phyloP scores from a whole-genome alignment of 2,888 invertebrate species.

The Phortica magna region DNA sequence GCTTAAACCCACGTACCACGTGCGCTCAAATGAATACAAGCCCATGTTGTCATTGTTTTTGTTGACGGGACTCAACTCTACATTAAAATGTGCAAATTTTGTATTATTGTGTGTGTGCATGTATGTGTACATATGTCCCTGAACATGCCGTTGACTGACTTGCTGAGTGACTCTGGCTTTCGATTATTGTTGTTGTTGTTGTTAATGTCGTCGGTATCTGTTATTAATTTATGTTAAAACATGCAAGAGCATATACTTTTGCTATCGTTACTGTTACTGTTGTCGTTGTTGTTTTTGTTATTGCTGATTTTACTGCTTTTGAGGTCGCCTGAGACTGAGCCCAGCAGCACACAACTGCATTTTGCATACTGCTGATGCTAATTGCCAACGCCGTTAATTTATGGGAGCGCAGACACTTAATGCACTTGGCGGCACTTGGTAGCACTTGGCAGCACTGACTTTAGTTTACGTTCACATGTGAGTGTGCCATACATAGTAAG shows the following conservation, averaged over 20 bases:
- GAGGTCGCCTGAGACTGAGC: slow-evolving; percentile 50
- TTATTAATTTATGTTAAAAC: slow-evolving; percentile 68
- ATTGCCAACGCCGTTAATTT: slow-evolving; percentile 71
- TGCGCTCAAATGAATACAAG: too few relatives aligned
- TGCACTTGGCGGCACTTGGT: slow-evolving; percentile 56
- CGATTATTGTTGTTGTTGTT: slow-evolving; percentile 41
- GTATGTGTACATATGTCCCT: background rate
- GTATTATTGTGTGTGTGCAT: too few relatives aligned
- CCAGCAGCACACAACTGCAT: slow-evolving; percentile 46
- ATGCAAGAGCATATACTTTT: slow-evolving; percentile 24
- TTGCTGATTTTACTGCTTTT: slow-evolving; percentile 45
- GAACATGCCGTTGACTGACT: background rate
- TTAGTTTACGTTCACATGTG: slow-evolving; percentile 9
- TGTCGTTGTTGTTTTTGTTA: background rate
- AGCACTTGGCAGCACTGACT: background rate
- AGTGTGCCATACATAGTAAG: slow-evolving; percentile 53
- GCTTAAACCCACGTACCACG: too few relatives aligned
- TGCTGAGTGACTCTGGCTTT: slow-evolving; percentile 50
- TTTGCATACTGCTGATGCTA: slow-evolving; percentile 70
- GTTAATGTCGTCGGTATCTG: slow-evolving; percentile 58
- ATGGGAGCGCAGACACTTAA: slow-evolving; percentile 65
- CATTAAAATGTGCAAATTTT: too few relatives aligned
- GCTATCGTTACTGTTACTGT: slow-evolving; percentile 4
- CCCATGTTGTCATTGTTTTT: background rate
- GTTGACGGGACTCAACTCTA: too few relatives aligned